Base-by-base conservation (phyloP, 2,797 vertebrate species). In the Chelon auratus region DNA sequence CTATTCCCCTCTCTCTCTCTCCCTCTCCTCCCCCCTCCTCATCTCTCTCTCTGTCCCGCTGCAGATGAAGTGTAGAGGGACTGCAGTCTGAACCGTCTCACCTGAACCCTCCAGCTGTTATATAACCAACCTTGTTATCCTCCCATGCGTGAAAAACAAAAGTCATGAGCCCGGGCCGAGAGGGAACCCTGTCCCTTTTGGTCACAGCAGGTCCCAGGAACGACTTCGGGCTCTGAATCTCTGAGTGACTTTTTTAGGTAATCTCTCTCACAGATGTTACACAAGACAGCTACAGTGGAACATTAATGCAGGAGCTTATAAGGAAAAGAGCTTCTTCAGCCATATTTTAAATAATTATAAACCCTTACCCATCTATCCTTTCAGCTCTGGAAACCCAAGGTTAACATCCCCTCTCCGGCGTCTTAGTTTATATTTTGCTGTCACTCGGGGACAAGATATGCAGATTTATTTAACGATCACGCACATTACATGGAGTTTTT, bases 251-350 rank as follows among this genome's bases (percentile, higher is more conserved):
- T 26, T 53, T 65, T 9, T 18, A 12, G 37, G 52, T 56, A 40
- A 43, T 40, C 8, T 63, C 9, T 1, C 9, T 42, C 64, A 12
- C 54, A 55, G 64, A 65, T 71, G 71, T 84, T 86, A 67, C 17
- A 75, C 86, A 80, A 87, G 64, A 39, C 24, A 18, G 53, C 85
- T 81, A 85, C 87, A 85, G 81, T 80, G 68, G 70, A 82, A 78
- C 75, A 53, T 53, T 72, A 47, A 77, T 56, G 68, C 36, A 69
- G 14, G 15, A 33, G 30, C 30, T 33, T 33, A 33, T 33, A 33
- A 33, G 30, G 30, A 33, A 33, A 33, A 33, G 30, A 33, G 30
- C 30, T 7, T 33, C 30, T 33, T 33, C 30, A 33, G 30, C 30
- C 30, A 33, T 33, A 33, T 33, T 33, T 33, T 33, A 33, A 33